Evolutionary conservation across 2,888 invertebrate species (phyloP).

Genomic region (Philonicus albiceps): DNA sequence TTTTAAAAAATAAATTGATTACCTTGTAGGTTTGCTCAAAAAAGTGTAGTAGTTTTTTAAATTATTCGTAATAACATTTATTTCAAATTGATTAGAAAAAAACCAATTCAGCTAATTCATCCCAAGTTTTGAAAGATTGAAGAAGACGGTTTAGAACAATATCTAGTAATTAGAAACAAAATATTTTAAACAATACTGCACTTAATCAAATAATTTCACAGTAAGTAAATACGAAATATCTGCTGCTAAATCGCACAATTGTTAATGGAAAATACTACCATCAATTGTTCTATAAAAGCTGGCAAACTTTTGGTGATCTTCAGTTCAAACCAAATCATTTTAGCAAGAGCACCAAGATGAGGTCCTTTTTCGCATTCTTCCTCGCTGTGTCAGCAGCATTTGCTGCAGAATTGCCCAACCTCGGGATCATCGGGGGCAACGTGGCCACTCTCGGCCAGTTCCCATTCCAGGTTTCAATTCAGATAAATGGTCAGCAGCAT

Average conservation of each 20-base stretch:
- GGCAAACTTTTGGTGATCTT: background rate
- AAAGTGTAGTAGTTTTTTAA: too few species aligned
- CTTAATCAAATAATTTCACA: background rate
- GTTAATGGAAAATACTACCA: too few species aligned
- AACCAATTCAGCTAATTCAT: background rate
- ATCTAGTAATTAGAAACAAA: background rate
- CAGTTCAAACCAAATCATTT: too few species aligned
- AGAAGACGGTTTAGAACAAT: background rate
- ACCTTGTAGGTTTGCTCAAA: too few species aligned
- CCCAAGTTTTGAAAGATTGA: background rate
- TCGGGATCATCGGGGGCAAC: slow-evolving; percentile 61
- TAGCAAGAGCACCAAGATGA: background rate
- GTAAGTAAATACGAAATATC: too few species aligned
- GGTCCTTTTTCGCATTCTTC: background rate
- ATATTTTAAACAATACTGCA: background rate
- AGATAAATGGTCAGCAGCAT: slow-evolving; percentile 58
- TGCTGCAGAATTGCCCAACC: background rate
- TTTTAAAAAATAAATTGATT: too few species aligned
- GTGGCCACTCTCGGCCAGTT: slow-evolving; percentile 59
- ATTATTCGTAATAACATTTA: too few species aligned
- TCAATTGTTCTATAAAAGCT: background rate
- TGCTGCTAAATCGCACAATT: too few species aligned
- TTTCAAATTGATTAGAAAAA: too few species aligned
- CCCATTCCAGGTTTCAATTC: slow-evolving; percentile 63
- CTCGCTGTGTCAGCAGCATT: background rate